Conservation (phyloP, 2,113 vertebrate species). For the Ptilorrhoa leucosticta region DNA sequence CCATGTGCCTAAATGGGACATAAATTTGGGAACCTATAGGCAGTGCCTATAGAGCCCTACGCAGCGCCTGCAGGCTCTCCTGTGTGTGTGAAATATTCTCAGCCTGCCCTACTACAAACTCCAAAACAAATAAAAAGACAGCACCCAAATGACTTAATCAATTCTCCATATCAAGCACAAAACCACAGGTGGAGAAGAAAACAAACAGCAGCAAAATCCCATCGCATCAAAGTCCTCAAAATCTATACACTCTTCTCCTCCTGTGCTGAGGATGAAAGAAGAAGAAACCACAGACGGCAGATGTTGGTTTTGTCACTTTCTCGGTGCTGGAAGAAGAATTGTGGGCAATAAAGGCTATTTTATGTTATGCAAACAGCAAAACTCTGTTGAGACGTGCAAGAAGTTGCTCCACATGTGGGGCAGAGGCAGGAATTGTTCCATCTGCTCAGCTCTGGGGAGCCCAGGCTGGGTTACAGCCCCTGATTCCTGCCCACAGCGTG, state of each 20-base stretch:
- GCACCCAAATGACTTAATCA: background rate
- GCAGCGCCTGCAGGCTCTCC: background rate
- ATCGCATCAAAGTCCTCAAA: background rate
- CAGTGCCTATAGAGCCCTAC: background rate
- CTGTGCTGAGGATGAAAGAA: background rate
- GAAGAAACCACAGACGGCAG: background rate
- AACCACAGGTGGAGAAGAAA: background rate
- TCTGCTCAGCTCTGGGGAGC: background rate
- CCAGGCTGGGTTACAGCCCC: background rate
- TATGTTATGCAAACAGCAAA: background rate
- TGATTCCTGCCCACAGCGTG: accelerated
- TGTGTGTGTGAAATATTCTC: background rate
- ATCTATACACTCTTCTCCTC: background rate
- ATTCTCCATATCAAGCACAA: background rate
- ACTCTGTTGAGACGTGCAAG: background rate
- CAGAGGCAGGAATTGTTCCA: background rate
- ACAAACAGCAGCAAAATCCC: background rate
- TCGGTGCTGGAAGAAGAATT: background rate
- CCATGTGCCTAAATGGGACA: background rate
- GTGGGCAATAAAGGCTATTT: background rate
- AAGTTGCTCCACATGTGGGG: background rate
- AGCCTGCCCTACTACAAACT: background rate
- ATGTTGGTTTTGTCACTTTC: background rate
- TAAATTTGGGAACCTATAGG: background rate
- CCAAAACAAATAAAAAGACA: background rate